Evolutionary conservation across 23 tunicate species (phyloP), one percentile per base, ranked within the genome.

Genomic region (Styela clava): DNA sequence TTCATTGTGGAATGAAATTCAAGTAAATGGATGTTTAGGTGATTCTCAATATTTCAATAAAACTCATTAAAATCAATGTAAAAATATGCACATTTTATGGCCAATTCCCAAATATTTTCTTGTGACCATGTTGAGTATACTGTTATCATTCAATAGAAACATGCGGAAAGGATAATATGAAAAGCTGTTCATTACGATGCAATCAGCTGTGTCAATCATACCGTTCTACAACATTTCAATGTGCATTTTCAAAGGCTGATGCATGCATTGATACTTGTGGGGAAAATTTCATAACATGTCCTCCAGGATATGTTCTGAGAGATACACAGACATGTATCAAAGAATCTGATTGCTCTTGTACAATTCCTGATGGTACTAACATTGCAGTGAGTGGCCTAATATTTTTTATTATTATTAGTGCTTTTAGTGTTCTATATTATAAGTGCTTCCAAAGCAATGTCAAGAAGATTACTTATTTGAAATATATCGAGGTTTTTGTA

Each of bases 221-320:
- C 91, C 51, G 87, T 31, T 77, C 88, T 32, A 85, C 91, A 5
- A 83, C 96, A 0, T 92, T 85, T 52, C 99, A 96, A 64, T 96
- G 99, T 69, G 79, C 98, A 21, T 72, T 61, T 52, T 86, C 96
- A 2, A 71, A 81, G 34, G 20, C 74, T 28, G 85, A 81, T 23
- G 93, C 84, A 3, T 96, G 99, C 34, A 93, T 96, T 78, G 99
- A 96, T 70, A 87, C 96, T 24, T 96, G 99, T 52, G 99, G 96
- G 0, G 97, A 96, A 72, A 90, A 96, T 21, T 86, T 84, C 52
- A 86, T 85, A 5, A 86, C 92, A 0, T 96, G 99, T 79, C 97
- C 99, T 0, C 76, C 84, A 33, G 96, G 96, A 81, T 91, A 96
- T 67, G 89, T 91, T 33, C 89, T 96, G 22, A 79, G 86, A 34